Evolutionary conservation across 64 coral and sea anemone species (phyloP).

Genomic region (Montipora cactus): DNA sequence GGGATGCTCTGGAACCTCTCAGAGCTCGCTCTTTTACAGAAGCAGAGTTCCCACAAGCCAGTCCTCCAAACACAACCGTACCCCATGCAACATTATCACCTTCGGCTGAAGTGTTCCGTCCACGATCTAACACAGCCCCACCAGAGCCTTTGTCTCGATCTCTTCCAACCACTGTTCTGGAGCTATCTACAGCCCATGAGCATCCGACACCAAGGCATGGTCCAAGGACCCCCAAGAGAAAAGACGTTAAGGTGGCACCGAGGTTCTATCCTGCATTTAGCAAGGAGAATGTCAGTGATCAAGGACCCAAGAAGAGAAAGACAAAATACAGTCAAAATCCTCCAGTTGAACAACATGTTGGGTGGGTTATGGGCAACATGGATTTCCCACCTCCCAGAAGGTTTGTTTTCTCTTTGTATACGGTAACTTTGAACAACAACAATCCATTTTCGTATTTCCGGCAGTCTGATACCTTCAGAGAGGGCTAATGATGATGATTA

Average conservation of each 20-base stretch:
- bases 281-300: constrained; percentile 80
- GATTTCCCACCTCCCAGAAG: constrained; percentile 80
- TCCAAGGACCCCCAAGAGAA: constrained; percentile 92
- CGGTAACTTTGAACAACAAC: not conserved
- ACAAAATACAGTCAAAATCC: constrained; percentile 98
- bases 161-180: constrained; percentile 86
- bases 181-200: constrained; percentile 47
- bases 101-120: constrained; percentile 94
- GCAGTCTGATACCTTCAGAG: no score
- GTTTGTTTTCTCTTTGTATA: not conserved
- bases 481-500: no score
- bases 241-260: constrained; percentile 92
- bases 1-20: constrained; percentile 74
- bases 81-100: constrained; percentile 84
- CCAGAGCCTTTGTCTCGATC: constrained; percentile 80
- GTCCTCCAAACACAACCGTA: constrained; percentile 36
- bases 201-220: constrained; percentile 72
- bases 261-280: constrained; percentile 96
- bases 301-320: constrained; percentile 96
- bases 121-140: constrained; percentile 84
- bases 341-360: constrained; percentile 97
- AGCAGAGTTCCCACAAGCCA: constrained; percentile 32
- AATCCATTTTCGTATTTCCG: no score
- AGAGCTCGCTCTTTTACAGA: constrained; percentile 78
- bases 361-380: constrained; percentile 92